Evolutionary conservation across 2,113 vertebrate species (phyloP).

Genomic region (Amphiprion ocellaris): DNA sequence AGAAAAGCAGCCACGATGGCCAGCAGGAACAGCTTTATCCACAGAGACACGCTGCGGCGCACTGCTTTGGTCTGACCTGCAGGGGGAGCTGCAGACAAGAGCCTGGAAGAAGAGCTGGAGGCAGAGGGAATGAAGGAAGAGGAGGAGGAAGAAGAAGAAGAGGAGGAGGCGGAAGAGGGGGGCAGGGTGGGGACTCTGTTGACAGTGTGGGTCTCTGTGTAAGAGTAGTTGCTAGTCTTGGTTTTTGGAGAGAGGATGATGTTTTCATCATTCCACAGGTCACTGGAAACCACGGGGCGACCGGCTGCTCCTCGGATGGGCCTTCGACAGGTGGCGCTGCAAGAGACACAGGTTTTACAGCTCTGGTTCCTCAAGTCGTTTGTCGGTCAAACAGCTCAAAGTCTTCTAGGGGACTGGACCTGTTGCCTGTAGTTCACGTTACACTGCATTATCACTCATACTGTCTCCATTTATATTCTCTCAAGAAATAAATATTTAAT

Average conservation of each 20-base stretch:
- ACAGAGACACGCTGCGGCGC: constrained; percentile 83
- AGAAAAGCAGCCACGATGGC: constrained; percentile 86
- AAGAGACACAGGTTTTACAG: not conserved
- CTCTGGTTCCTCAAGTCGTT: no score
- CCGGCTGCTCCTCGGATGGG: constrained; percentile 95
- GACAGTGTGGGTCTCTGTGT: constrained; percentile 62
- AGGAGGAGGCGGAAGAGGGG: not conserved
- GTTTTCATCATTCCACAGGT: constrained; percentile 86
- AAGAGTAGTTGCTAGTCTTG: constrained; percentile 65
- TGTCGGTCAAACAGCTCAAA: no score
- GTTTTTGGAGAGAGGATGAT: constrained; percentile 62
- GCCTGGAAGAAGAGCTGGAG: constrained; percentile 32
- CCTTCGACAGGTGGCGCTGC: constrained; percentile 92
- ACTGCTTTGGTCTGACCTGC: constrained; percentile 38
- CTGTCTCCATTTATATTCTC: no score
- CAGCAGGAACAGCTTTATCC: constrained; percentile 92
- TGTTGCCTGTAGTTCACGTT: no score
- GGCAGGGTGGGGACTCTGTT: constrained; percentile 55
- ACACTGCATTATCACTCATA: no score
- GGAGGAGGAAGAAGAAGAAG: not conserved
- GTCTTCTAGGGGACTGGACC: no score
- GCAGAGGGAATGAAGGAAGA: not conserved
- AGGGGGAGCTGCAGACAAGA: constrained; percentile 38
- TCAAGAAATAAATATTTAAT: no score
- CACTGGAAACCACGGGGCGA: constrained; percentile 85